Base-by-base conservation (phyloP, 37 sponge, comb jelly and placozoan genomes). In the Petrosia ficiformis region DNA sequence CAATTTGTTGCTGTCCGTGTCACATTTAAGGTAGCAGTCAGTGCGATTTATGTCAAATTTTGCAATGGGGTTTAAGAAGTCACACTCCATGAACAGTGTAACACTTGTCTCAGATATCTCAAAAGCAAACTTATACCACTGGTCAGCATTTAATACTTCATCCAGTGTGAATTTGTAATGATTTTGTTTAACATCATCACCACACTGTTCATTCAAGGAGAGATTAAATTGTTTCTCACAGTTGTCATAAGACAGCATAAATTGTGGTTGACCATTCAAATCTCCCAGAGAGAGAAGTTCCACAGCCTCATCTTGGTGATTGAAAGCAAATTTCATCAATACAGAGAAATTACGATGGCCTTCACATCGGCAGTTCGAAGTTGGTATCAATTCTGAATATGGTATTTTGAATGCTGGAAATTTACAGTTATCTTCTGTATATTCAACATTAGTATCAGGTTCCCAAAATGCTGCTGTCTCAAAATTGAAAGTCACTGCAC, bases 221-320 rank as follows among this genome's bases (percentile, higher is more conserved):
- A 61, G 28, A 26, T 26, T n/a, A 24, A 61, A 29, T n/a, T 61
- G 11, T 6, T n/a, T 61, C 11, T 8, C 63, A 61, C 63, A 61
- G 63, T 61, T 61, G 26, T 61, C 63, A 8, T 26, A n/a, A 29
- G 63, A 26, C 5, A 61, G 28, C n/a, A 8, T 48, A 8, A 61
- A 79, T 37, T 26, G 81, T 34, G 5, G 79, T 34, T 29, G 73
- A 32, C 6, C 39, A 69, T 4, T 70, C 70, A 1, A 24, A 32
- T 48, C n/a, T 31, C 19, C 32, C 57, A 8, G 80, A 41, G 79
- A 70, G 30, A 86, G 48, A 26, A 86, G 65, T 0, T 74, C 79
- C n/a, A 80, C 40, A 33, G 65, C 40, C 36, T 24, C 44, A 35
- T 39, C 68, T 2, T 3, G 22, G 21, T 68, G 21, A 1, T 40